phyloP scores from a whole-genome alignment of 2,113 vertebrate species.

The Oplegnathus fasciatus region DNA sequence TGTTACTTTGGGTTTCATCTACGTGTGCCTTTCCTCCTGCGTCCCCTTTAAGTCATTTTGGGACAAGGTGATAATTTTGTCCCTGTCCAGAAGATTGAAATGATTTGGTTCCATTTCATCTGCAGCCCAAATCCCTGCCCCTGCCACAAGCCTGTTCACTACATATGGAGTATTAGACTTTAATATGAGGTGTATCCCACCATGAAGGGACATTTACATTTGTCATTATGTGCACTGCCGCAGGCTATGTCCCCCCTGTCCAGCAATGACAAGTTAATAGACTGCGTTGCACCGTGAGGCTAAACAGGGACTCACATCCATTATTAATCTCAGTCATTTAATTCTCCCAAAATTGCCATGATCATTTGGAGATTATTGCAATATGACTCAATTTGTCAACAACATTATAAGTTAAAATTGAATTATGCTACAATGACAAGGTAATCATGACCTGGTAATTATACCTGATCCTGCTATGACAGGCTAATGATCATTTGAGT shows the following conservation, averaged over 20 bases:
- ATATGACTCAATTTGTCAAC: slow-evolving; percentile 60
- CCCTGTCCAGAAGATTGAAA: slow-evolving; percentile 14
- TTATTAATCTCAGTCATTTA: slow-evolving; percentile 60
- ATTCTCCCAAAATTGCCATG: slow-evolving; percentile 43
- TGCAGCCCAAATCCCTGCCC: slow-evolving; percentile 22
- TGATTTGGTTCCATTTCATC: slow-evolving; percentile 11
- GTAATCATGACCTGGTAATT: slow-evolving; percentile 64
- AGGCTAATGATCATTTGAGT: slow-evolving; percentile 65
- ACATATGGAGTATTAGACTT: slow-evolving; percentile 22
- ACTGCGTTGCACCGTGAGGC: slow-evolving; percentile 32
- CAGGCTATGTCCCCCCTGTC: slow-evolving; percentile 44
- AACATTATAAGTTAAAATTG: slow-evolving; percentile 55
- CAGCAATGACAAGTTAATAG: slow-evolving; percentile 65
- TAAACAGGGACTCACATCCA: slow-evolving; percentile 47
- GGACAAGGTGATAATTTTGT: slow-evolving; percentile 14
- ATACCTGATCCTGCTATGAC: slow-evolving; percentile 48
- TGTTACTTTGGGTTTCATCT: background rate
- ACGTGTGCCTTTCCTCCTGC: background rate
- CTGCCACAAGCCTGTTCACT: slow-evolving; percentile 17
- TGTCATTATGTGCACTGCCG: slow-evolving; percentile 40
- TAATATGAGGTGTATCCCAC: slow-evolving; percentile 43
- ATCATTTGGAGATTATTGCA: slow-evolving; percentile 56
- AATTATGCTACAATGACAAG: slow-evolving; percentile 57
- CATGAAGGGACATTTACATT: slow-evolving; percentile 48
- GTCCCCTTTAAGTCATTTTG: slow-evolving; percentile 2